These are phyloP conservation scores for Lutjanus campechanus DNA, from an alignment of 2,797 vertebrate genomes.

Conservation along the genomic window DNA sequence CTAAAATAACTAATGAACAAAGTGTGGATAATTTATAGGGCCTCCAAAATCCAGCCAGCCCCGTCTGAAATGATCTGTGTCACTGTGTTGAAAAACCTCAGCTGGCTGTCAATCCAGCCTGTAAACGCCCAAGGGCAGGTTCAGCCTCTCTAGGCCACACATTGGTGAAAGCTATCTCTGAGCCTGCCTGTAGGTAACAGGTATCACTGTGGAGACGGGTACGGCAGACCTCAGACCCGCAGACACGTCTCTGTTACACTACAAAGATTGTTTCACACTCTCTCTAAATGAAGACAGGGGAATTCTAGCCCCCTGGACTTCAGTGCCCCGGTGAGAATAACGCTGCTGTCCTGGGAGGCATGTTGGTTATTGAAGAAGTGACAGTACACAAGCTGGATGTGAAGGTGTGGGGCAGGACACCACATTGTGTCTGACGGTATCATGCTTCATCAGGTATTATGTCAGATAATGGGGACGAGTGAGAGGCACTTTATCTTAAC, in stretches of 20 bases:
- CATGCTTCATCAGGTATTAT: conserved; percentile 48
- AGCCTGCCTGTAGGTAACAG: conserved; percentile 64
- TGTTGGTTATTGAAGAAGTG: conserved; percentile 42
- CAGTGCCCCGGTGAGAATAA: conserved; percentile 34
- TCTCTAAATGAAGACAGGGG: conserved; percentile 28
- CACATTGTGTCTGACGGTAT: conserved; percentile 52
- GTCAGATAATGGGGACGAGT: conserved; percentile 55
- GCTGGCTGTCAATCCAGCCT: conserved; percentile 44
- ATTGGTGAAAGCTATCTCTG: conserved; percentile 68
- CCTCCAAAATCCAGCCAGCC: not conserved
- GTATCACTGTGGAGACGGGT: conserved; percentile 51
- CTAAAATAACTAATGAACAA: too few relatives aligned
- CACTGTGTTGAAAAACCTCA: conserved; percentile 36
- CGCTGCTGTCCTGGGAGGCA: conserved; percentile 35
- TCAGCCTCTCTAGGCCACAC: conserved; percentile 37
- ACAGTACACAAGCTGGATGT: conserved; percentile 32
- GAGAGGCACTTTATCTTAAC: conserved; percentile 65
- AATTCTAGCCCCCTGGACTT: conserved; percentile 21
- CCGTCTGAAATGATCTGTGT: conserved; percentile 36
- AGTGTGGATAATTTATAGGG: too few relatives aligned
- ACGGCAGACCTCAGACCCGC: conserved; percentile 41
- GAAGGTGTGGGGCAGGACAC: conserved; percentile 51
- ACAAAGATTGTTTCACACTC: conserved; percentile 64
- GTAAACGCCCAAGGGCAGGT: conserved; percentile 20
- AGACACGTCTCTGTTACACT: conserved; percentile 62